phyloP scores from a whole-genome alignment of 2,888 invertebrate genomes.

The Idaea dimidiata region DNA sequence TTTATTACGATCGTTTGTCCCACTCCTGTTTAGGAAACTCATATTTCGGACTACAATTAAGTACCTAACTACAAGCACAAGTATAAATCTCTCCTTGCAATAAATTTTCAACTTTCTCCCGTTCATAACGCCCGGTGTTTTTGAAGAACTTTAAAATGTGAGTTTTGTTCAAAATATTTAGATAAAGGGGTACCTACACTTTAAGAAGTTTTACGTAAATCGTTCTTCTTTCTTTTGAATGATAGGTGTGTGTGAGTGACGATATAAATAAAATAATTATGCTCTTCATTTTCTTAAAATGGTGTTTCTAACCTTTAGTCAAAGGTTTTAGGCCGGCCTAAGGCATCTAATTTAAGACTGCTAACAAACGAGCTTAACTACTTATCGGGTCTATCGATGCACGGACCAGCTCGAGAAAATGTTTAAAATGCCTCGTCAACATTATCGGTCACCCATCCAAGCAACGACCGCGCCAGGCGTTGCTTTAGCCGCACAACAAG shows the following conservation, averaged over 20 bases:
- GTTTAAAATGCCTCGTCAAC: no score
- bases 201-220: not conserved
- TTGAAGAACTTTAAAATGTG: constrained; percentile 4
- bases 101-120: constrained; percentile 19
- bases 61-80: constrained; percentile 16
- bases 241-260: not conserved
- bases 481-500: no score
- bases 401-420: no score
- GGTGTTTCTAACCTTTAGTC: no score
- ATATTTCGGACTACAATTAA: constrained; percentile 11
- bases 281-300: not conserved
- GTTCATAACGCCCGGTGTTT: constrained; percentile 13
- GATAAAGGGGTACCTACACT: not conserved
- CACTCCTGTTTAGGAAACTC: constrained; percentile 13
- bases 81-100: constrained; percentile 22
- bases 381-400: no score
- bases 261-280: not conserved
- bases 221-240: not conserved
- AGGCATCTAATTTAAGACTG: no score
- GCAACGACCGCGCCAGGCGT: no score
- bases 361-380: no score
- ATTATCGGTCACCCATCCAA: no score
- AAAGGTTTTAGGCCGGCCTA: no score
- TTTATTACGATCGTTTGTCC: constrained; percentile 30
- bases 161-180: not conserved